A percentile compares a stretch with the other conserved stretches of the same genome.
Evolutionary conservation across 2,888 invertebrate species (phyloP).

Genomic region (Chrysodeixis includens): DNA sequence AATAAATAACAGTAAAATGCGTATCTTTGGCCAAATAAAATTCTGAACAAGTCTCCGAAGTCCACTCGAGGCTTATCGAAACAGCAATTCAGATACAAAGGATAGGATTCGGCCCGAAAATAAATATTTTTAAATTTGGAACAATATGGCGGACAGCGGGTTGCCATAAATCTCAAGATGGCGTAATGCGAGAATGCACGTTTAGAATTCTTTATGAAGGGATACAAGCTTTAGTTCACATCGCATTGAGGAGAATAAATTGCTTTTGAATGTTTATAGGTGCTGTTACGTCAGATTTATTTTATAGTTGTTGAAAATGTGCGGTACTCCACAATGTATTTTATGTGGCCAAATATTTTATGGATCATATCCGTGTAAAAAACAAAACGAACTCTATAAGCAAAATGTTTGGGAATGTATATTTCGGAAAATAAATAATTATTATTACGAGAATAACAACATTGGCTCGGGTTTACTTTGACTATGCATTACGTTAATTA

Average conservation of each 20-base stretch:
- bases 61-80: slow-evolving; percentile 69
- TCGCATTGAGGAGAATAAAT: slow-evolving; percentile 75
- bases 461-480: background rate
- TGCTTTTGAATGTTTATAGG: slow-evolving; percentile 66
- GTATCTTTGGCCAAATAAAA: slow-evolving; percentile 69
- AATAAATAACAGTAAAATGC: slow-evolving; percentile 45
- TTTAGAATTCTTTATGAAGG: slow-evolving; percentile 86
- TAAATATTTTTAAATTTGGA: slow-evolving; percentile 87
- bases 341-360: slow-evolving; percentile 35
- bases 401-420: background rate
- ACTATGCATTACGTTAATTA: background rate
- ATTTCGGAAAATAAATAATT: background rate
- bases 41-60: slow-evolving; percentile 69
- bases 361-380: background rate
- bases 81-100: slow-evolving; percentile 64
- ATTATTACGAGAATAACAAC: background rate
- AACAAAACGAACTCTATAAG: background rate
- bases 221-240: slow-evolving; percentile 71
- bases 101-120: slow-evolving; percentile 72
- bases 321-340: slow-evolving; percentile 40
- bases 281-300: slow-evolving; percentile 56
- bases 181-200: slow-evolving; percentile 85
- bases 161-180: slow-evolving; percentile 86
- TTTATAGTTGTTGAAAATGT: slow-evolving; percentile 45
- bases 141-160: slow-evolving; percentile 87